Evolutionary conservation across 2,797 vertebrate species (phyloP), one percentile per base, ranked within the genome.

Genomic region (Tragopan temminckii): DNA sequence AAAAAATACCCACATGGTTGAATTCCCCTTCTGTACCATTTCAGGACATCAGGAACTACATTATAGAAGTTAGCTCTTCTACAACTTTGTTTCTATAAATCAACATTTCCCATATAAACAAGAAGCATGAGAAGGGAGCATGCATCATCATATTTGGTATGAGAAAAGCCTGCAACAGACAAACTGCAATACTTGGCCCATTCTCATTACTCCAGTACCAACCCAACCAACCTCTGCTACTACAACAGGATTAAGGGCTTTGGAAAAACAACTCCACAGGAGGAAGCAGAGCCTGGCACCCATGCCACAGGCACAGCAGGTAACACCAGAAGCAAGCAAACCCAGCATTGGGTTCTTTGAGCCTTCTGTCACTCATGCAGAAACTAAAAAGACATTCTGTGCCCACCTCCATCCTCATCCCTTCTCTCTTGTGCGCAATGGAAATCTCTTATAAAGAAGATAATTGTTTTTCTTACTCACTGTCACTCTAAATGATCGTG

Each of bases 1-100:
- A 53, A 46, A 33, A 23, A 33, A 62, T 0, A 2, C n/a, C 55
- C 29, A 5, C 29, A 67, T 0, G 1, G 7, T 6, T 66, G 23
- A 6, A 9, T 61, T 78, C 89, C 64, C 27, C 71, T 24, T 45
- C 31, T 50, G 36, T 27, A 76, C 25, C 7, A 74, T 35, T 76
- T 62, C 4, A 11, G 18, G 40, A 36, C 43, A 33, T 70, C 31
- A 50, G 38, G 35, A 88, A 29, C 42, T 38, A 64, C 20, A 61
- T n/a, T 48, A 68, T 6, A 58, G 36, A 19, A 74, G 9, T 0
- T 71, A 27, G 19, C 33, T 90, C 42, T 80, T 85, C 78, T 38
- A 55, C 13, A 68, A 21, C 40, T 68, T 17, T 45, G 61, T 67
- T 85, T 80, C 29, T 78, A 40, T 29, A 68, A 85, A 90, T 64